A percentile compares a stretch with the other conserved stretches of the same genome.
These are phyloP conservation scores for Rhyacichthys aspro DNA, from an alignment of 2,797 vertebrate genomes.

Conservation along the genomic window DNA sequence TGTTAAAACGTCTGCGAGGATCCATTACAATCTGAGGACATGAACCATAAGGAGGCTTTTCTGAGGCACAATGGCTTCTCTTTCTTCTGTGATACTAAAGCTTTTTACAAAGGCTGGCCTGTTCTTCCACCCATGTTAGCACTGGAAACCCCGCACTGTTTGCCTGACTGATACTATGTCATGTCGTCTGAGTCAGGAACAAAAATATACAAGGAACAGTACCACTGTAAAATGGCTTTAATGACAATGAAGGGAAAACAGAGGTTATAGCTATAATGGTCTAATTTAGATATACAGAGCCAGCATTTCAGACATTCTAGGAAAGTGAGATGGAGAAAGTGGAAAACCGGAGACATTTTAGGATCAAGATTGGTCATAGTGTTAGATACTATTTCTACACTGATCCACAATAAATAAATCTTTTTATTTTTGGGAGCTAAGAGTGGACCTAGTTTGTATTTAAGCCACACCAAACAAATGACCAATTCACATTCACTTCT, in stretches of 20 bases:
- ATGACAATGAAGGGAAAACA: constrained; percentile 7
- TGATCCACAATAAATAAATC: no score
- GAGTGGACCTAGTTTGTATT: no score
- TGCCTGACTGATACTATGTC: constrained; percentile 68
- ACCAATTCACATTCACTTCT: no score
- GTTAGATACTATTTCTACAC: no score
- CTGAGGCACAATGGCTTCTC: constrained; percentile 81
- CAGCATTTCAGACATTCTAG: constrained; percentile 2
- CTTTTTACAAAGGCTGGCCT: constrained; percentile 78
- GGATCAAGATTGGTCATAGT: no score
- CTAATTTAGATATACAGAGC: not conserved
- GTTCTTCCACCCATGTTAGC: constrained; percentile 76
- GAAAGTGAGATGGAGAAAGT: not conserved
- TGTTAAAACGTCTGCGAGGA: constrained; percentile 68
- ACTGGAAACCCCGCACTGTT: constrained; percentile 64
- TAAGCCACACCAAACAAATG: no score
- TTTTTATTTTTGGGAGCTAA: no score
- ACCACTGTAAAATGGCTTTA: constrained; percentile 13
- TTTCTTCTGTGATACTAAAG: constrained; percentile 77
- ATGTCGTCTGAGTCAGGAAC: constrained; percentile 61
- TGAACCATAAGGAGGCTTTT: constrained; percentile 79
- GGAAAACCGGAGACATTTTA: no score
- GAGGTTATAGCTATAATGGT: not conserved
- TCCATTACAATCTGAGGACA: constrained; percentile 80
- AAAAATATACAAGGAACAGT: constrained; percentile 34